Evolutionary conservation across 2,797 vertebrate genomes (phyloP).

Genomic region (Avahi laniger): DNA sequence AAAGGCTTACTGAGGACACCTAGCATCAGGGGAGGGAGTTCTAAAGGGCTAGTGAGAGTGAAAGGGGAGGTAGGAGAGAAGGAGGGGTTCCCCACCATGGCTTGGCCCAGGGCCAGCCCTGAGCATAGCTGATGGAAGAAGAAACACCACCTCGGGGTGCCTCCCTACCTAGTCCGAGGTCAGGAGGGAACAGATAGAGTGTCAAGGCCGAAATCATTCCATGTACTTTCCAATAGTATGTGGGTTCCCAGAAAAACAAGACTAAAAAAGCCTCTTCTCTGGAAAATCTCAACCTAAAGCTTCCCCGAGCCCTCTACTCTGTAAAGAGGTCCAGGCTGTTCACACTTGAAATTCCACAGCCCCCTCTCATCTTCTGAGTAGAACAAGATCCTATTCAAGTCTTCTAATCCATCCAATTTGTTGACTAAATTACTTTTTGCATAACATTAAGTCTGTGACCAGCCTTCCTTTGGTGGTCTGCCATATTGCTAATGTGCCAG

Average conservation of each 20-base stretch:
- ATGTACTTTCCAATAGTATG: neutral
- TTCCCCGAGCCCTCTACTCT: neutral
- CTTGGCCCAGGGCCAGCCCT: neutral
- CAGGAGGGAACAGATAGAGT: neutral
- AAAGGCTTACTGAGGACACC: neutral
- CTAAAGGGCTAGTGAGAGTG: neutral
- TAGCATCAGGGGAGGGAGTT: neutral
- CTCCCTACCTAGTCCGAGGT: neutral
- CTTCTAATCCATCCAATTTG: neutral
- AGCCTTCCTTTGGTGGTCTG: constrained; percentile 57
- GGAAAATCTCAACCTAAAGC: neutral
- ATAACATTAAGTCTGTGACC: constrained; percentile 51
- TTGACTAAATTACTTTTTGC: constrained; percentile 52
- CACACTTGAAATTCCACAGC: neutral
- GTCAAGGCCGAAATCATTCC: neutral
- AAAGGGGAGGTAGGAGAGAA: neutral
- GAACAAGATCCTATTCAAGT: neutral
- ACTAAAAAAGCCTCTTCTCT: neutral
- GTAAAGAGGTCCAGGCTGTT: neutral
- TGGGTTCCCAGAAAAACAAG: neutral
- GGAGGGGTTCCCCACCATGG: neutral
- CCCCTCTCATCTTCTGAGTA: neutral
- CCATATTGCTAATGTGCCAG: constrained; percentile 59
- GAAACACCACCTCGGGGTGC: fast-evolving
- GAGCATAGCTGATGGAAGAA: neutral